Percentiles rank a stretch among this genome's conserved stretches.
These are phyloP conservation scores for Actenoides hombroni DNA, from an alignment of 2,113 vertebrate species.

Conservation along the genomic window DNA sequence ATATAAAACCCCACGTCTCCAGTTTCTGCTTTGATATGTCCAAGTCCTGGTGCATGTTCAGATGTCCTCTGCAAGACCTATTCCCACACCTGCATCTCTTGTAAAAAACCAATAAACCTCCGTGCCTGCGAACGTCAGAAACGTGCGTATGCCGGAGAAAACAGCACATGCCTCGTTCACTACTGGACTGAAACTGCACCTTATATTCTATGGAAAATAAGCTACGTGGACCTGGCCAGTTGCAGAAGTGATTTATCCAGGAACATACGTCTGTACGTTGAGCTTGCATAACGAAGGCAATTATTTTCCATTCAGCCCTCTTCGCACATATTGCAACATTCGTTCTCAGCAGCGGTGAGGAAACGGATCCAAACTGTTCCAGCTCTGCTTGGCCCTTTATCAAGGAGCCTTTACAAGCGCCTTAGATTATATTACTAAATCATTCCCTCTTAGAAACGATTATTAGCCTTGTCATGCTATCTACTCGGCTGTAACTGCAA, in stretches of 20 bases:
- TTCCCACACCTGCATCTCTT: neutral
- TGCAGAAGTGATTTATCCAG: neutral
- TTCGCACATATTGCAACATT: neutral
- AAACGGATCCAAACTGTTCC: conserved; percentile 16
- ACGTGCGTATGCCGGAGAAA: fast-evolving
- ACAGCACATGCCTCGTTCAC: neutral
- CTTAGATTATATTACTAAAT: neutral
- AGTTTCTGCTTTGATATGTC: neutral
- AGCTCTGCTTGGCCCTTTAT: conserved; percentile 40
- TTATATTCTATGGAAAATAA: neutral
- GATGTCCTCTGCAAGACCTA: neutral
- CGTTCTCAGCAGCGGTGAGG: neutral
- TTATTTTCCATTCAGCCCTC: conserved; percentile 41
- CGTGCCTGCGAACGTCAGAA: neutral
- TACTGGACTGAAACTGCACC: neutral
- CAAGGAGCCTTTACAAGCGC: neutral
- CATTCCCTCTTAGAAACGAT: neutral
- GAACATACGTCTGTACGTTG: conserved; percentile 35
- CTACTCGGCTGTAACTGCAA: conserved; percentile 9
- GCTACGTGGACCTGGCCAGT: neutral
- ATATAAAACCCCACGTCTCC: neutral
- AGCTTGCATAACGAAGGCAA: neutral
- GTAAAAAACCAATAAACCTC: neutral
- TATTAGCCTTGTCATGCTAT: conserved; percentile 21
- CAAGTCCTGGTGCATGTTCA: neutral